phyloP scores from a whole-genome alignment of 37 sponge, comb jelly and placozoan species.

The Chondrilla cf. caribensis region DNA sequence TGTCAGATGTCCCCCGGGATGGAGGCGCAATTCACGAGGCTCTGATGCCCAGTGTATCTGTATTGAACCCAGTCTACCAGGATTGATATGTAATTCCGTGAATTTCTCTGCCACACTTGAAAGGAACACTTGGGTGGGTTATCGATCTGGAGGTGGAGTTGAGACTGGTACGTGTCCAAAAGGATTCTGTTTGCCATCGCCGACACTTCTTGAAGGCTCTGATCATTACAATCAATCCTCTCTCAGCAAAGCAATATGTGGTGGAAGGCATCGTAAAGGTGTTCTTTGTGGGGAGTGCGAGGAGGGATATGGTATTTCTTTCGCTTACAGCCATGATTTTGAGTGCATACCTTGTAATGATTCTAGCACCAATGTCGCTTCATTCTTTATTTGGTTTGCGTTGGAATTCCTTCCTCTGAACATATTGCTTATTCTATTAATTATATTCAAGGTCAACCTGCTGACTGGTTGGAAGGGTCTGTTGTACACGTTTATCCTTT shows the following conservation, averaged over 20 bases:
- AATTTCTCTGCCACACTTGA: background rate
- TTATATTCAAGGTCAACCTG: constrained; percentile 3
- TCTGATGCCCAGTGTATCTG: background rate
- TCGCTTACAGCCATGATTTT: background rate
- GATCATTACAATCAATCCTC: constrained; percentile 4
- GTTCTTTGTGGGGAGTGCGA: constrained; percentile 5
- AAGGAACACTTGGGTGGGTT: constrained; percentile 4
- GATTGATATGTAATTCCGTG: background rate
- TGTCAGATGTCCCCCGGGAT: constrained; percentile 5
- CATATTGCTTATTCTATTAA: background rate
- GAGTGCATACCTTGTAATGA: background rate
- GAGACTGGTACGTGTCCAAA: background rate
- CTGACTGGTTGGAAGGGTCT: background rate
- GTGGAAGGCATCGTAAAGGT: background rate
- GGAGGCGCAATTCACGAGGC: background rate
- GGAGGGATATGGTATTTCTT: background rate
- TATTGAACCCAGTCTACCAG: background rate
- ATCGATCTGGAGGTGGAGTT: background rate
- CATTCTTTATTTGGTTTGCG: constrained; percentile 3
- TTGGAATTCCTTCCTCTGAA: constrained; percentile 6
- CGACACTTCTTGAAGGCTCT: background rate
- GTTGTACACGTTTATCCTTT: constrained; percentile 11
- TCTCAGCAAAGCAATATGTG: background rate
- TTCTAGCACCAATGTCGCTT: no score
- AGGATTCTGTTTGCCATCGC: background rate